phyloP scores from a whole-genome alignment of 2,888 invertebrate species.

The Prionchulus punctatus region DNA sequence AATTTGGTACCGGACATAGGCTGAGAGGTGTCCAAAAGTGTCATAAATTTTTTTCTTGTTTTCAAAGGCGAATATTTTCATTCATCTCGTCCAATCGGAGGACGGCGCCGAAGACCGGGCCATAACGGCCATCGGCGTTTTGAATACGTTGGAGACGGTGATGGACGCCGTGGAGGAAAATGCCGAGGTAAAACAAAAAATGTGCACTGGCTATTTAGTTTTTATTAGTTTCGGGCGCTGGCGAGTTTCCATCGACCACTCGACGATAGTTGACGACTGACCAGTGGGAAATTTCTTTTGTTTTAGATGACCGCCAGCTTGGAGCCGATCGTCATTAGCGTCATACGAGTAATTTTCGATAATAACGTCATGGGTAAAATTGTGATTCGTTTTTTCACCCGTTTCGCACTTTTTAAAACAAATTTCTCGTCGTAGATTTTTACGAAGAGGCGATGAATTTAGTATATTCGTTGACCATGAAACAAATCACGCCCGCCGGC shows the following conservation, averaged over 20 bases:
- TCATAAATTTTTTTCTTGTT: background rate
- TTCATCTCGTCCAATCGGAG: constrained; percentile 31
- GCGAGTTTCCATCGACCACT: no score
- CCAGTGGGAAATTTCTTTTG: no score
- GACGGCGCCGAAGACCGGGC: constrained; percentile 79
- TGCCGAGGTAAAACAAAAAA: constrained; percentile 31
- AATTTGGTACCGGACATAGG: constrained; percentile 58
- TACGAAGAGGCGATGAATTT: constrained; percentile 90
- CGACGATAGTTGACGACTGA: no score
- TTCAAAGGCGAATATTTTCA: constrained; percentile 34
- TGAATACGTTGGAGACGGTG: constrained; percentile 88
- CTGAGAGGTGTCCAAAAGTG: constrained; percentile 5
- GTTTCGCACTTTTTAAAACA: background rate
- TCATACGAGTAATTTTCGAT: constrained; percentile 48
- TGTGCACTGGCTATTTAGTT: background rate
- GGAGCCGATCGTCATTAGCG: constrained; percentile 77
- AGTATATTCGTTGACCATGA: constrained; percentile 73
- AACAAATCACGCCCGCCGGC: constrained; percentile 74
- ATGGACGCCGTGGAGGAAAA: constrained; percentile 67
- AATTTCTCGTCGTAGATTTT: constrained; percentile 51
- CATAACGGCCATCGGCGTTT: constrained; percentile 84
- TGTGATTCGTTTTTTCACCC: constrained; percentile 1
- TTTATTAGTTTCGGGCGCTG: background rate
- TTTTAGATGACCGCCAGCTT: constrained; percentile 65
- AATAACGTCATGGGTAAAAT: constrained; percentile 66